Base-by-base conservation (phyloP, 2,797 vertebrate genomes). In the Natrix natrix region DNA sequence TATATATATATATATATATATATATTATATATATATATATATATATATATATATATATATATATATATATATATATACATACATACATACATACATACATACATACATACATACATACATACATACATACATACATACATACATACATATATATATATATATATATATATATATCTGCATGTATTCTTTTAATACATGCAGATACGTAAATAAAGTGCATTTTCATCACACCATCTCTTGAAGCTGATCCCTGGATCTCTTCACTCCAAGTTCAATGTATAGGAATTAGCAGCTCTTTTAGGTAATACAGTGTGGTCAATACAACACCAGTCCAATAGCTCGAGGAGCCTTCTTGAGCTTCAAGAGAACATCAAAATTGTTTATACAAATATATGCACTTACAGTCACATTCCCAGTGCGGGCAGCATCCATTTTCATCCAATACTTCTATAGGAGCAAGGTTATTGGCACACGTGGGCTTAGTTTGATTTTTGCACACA, bases 341-440 rank as follows among this genome's bases (percentile, higher is more conserved):
- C 2, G 26, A 86, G 14, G 74, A 5, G 7, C 95, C n/a, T 28
- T 61, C 22, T 61, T 61, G 60, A 61, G 60, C 60, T 16, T 87
- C 2, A 83, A 90, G 5, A 11, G 88, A 93, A 92, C 69, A 89
- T 5, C 94, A n/a, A 66, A 43, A 2, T 91, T 10, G 61, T 78
- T 26, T 74, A 43, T 78, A 43, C 11, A 43, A 43, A 78, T 78
- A 43, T 78, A 78, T 5, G 78, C 90, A 96, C 99, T 98, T 96
- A 99, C 99, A 99, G 87, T 99, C 98, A 87, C 99, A 99, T 74
- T 97, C 98, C 94, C 98, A 98, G 91, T 99, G 95, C 94, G 98
- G 91, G 93, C 99, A 99, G 97, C 99, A 99, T 83, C 74, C 0
- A 17, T 98, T 43, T 0, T 98, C 66, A 94, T 99, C 98, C 26